Conservation (phyloP, 2,888 invertebrate genomes). For the Nasonovia ribisnigri region DNA sequence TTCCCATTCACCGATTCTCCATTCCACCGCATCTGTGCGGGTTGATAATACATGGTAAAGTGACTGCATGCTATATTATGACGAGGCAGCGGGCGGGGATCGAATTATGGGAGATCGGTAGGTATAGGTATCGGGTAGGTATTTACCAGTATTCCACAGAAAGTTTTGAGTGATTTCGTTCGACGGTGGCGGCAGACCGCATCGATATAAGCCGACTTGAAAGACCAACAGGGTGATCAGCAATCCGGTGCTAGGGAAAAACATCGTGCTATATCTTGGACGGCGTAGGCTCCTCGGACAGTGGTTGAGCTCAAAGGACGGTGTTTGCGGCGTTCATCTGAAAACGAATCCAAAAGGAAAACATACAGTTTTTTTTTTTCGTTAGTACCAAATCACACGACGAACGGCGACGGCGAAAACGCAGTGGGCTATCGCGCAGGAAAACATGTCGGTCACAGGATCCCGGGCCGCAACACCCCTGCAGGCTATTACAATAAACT, state of each 20-base stretch:
- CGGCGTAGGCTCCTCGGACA: slow-evolving; percentile 30
- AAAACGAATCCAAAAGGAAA: neutral
- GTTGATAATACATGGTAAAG: neutral
- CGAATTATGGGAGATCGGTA: neutral
- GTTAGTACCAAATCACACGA: neutral
- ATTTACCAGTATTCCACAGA: slow-evolving; percentile 58
- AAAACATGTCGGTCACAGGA: slow-evolving; percentile 46
- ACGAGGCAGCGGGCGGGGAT: neutral
- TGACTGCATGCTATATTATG: neutral
- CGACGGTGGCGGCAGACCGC: slow-evolving; percentile 51
- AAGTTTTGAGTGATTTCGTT: slow-evolving; percentile 60
- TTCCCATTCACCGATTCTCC: slow-evolving; percentile 69
- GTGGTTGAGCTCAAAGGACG: slow-evolving; percentile 22
- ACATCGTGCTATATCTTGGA: slow-evolving; percentile 17
- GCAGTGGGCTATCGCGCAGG: slow-evolving; percentile 30
- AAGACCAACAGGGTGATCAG: neutral
- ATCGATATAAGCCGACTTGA: neutral
- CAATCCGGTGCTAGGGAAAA: neutral
- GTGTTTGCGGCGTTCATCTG: slow-evolving; percentile 45
- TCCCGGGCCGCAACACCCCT: slow-evolving; percentile 7
- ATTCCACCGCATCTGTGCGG: slow-evolving; percentile 69
- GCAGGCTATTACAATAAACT: neutral
- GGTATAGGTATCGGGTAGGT: neutral
- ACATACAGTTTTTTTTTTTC: too few relatives aligned
- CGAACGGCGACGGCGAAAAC: neutral